Conservation (phyloP, 2,797 vertebrate genomes). For the Sarcoramphus papa region DNA sequence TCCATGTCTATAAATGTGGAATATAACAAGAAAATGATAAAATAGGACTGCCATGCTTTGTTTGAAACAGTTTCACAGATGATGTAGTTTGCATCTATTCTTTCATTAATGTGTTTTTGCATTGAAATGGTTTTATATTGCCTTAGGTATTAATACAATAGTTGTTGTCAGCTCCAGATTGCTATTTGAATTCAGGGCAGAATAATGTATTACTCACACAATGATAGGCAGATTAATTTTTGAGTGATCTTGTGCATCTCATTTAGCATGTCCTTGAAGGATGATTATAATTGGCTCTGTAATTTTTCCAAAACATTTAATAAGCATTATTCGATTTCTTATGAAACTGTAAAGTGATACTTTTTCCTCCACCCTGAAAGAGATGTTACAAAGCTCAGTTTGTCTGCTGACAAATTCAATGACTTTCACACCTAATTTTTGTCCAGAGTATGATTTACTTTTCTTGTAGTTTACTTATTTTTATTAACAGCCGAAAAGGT, state of each 20-base stretch:
- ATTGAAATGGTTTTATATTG: slow-evolving; percentile 17
- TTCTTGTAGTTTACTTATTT: not conserved
- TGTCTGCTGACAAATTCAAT: not conserved
- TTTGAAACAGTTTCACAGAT: slow-evolving; percentile 11
- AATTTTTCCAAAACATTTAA: not conserved
- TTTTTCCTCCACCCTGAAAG: not conserved
- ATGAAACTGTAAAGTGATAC: not conserved
- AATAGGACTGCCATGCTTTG: not conserved
- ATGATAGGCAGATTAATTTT: slow-evolving; percentile 29
- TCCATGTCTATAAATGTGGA: not conserved
- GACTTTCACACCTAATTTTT: not conserved
- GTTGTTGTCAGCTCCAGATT: not conserved
- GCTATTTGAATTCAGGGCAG: slow-evolving; percentile 23
- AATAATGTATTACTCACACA: not conserved
- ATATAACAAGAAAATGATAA: not conserved
- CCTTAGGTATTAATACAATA: slow-evolving; percentile 39
- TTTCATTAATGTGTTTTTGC: slow-evolving; percentile 30
- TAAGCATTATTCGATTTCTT: not conserved
- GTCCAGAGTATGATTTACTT: not conserved
- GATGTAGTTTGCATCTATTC: slow-evolving; percentile 1
- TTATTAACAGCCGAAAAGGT: not conserved
- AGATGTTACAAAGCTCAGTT: not conserved
- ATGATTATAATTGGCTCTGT: not conserved
- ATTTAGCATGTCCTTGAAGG: slow-evolving; percentile 38
- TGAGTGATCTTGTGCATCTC: slow-evolving; percentile 28